Evolutionary conservation across 2,888 invertebrate species (phyloP).

Genomic region (Drosophila percnosoma): DNA sequence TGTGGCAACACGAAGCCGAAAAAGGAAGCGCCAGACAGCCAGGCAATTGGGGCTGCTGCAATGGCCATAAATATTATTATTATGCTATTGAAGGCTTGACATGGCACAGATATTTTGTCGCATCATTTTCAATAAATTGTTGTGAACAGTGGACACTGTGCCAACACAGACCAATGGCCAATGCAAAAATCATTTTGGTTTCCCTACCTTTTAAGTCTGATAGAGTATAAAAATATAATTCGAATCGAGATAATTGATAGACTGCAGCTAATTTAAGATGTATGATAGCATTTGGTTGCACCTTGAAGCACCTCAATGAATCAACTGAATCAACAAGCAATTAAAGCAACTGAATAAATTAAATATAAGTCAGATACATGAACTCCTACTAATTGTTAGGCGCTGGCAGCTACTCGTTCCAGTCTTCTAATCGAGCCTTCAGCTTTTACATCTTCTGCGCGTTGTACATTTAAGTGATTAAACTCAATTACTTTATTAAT

Average conservation of each 20-base stretch:
- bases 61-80: constrained; percentile 60
- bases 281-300: neutral
- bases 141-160: constrained; percentile 16
- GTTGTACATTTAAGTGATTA: constrained; percentile 93
- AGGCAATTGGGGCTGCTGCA: constrained; percentile 54
- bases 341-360: neutral
- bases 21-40: constrained; percentile 11
- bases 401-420: constrained; percentile 95
- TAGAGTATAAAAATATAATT: neutral
- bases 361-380: constrained; percentile 88
- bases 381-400: constrained; percentile 86
- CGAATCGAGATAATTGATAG: neutral
- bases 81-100: constrained; percentile 67
- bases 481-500: constrained; percentile 92
- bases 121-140: constrained; percentile 68
- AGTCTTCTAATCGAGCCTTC: constrained; percentile 95
- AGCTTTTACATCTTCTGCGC: constrained; percentile 95
- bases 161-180: constrained; percentile 1
- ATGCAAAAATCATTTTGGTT: neutral
- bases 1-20: constrained; percentile 11
- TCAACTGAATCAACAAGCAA: neutral
- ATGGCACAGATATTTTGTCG: constrained; percentile 72
- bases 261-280: neutral
- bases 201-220: neutral
- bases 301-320: neutral